Base-by-base conservation (phyloP, 2,888 invertebrate species). In the Boloria euphrosyne region DNA sequence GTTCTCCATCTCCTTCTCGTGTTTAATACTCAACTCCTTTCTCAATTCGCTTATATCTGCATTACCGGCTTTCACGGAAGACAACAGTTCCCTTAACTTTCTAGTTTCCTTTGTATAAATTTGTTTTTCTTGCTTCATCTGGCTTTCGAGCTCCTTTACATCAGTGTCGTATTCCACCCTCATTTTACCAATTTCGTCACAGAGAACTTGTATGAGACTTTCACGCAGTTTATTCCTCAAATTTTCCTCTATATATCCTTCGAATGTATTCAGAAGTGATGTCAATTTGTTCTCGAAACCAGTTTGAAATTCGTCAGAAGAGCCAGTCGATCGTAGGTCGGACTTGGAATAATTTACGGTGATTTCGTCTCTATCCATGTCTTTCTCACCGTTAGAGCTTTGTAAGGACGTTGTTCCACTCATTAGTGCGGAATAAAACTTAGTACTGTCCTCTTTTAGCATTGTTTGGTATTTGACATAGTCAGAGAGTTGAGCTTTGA, bases 1-100 rank as follows among this genome's bases (percentile, higher is more conserved):
- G 78, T 96, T 95, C 81, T 96, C 96, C 95, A 97, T 95, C 81
- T 97, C 96, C 71, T 94, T 94, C 46, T 94, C 92, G 84, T 97
- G 96, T 76, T 94, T 94, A 4, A 85, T 79, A 63, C 94, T 94
- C 38, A 96, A 82, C 76, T 95, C 95, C 38, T 90, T 83, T 62
- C 93, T 88, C 52, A 95, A 74, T 16, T 92, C 90, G 13, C 93
- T 87, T 18, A 95, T 82, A 66, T 94, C 94, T 0, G 88, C 90
- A 64, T 93, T 92, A 2, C 94, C 94, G 55, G 93, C 93, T 78
- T 94, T 94, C 0, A 94, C 92, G 7, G 89, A 93, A 0, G 90
- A 84, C 27, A 95, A 76, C 14, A 95, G 82, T 51, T 94, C 93
- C 68, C 93, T 86, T 44, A 95, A 75, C 51, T 86, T 86, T 22